phyloP scores from a whole-genome alignment of 2,113 vertebrate genomes.

The Melanostigma gelatinosum region DNA sequence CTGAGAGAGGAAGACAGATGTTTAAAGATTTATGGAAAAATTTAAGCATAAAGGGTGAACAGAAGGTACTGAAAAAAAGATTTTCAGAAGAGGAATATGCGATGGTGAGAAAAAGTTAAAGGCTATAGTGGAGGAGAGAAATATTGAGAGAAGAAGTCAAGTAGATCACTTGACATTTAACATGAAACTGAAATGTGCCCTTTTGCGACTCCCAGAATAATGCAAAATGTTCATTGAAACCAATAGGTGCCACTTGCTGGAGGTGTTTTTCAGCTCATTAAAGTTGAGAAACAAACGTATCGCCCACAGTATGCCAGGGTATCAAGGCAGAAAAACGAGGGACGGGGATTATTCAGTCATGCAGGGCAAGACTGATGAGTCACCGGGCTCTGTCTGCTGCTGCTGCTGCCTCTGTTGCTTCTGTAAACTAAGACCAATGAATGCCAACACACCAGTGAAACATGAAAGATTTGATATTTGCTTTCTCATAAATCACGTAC shows the following conservation, averaged over 20 bases:
- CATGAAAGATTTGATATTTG: conserved; percentile 19
- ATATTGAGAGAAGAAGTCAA: background rate
- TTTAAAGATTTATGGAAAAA: background rate
- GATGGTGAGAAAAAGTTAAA: background rate
- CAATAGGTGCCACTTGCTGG: background rate
- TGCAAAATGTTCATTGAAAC: conserved; percentile 6
- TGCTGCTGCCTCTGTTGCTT: background rate
- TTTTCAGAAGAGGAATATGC: background rate
- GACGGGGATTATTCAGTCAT: conserved; percentile 38
- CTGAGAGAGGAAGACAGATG: background rate
- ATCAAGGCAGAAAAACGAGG: conserved; percentile 12
- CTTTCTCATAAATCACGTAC: conserved; percentile 1
- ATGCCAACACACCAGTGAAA: background rate
- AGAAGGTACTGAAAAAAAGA: background rate
- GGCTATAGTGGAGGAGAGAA: background rate
- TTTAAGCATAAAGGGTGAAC: background rate
- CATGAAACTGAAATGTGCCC: background rate
- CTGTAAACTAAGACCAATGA: conserved; percentile 14
- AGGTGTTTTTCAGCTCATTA: background rate
- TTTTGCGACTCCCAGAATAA: background rate
- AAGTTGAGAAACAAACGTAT: conserved; percentile 14
- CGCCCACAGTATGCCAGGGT: conserved; percentile 17
- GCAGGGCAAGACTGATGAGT: conserved; percentile 60
- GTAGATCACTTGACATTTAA: background rate
- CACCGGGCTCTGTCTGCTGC: conserved; percentile 43